phyloP scores from a whole-genome alignment of 1,140 invertebrate species.

The Pogonomyrmex californicus region DNA sequence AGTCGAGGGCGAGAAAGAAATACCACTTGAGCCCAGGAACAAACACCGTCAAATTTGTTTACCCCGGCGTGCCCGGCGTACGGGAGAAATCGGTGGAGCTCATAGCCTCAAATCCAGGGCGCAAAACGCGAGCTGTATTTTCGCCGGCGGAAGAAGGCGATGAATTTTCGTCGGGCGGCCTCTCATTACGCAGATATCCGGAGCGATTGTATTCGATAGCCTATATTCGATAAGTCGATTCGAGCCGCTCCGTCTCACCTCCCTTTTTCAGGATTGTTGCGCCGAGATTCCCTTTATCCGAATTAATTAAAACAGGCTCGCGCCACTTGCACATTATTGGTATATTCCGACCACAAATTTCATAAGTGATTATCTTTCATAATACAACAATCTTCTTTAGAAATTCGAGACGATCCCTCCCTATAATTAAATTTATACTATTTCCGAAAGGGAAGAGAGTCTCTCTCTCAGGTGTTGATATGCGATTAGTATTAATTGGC shows the following conservation, averaged over 20 bases:
- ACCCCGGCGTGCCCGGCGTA: neutral
- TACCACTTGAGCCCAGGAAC: slow-evolving; percentile 71
- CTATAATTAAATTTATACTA: neutral
- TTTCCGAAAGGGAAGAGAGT: neutral
- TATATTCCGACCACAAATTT: neutral
- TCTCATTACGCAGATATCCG: slow-evolving; percentile 51
- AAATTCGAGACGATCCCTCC: neutral
- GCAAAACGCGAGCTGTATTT: neutral
- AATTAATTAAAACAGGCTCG: neutral
- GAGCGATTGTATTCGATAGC: slow-evolving; percentile 17
- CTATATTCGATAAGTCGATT: slow-evolving; percentile 29
- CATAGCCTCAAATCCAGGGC: neutral
- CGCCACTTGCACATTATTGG: neutral
- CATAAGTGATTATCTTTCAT: too few relatives aligned
- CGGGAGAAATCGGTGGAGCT: slow-evolving; percentile 35
- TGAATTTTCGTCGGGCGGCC: slow-evolving; percentile 3
- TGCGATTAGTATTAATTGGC: slow-evolving; percentile 18
- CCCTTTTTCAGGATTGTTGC: neutral
- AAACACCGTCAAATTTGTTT: slow-evolving; percentile 74
- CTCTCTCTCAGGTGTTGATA: neutral
- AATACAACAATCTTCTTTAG: neutral
- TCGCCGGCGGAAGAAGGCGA: neutral
- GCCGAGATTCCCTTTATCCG: neutral
- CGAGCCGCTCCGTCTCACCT: neutral
- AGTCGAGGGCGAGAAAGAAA: slow-evolving; percentile 66